Conservation (phyloP, 35 echinoderm and acorn worm species). For the Lytechinus pictus region DNA sequence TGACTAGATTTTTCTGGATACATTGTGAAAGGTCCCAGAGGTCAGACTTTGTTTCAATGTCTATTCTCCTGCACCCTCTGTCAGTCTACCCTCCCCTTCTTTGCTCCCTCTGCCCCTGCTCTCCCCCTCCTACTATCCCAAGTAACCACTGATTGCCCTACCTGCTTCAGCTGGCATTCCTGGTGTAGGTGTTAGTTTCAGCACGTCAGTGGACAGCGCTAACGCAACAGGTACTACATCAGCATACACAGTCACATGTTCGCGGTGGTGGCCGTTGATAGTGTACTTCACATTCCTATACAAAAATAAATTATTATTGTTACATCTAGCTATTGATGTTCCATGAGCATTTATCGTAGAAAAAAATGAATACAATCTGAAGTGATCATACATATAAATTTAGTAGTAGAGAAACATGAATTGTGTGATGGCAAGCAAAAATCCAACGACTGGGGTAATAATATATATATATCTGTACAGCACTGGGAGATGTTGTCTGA, state of each 20-base stretch:
- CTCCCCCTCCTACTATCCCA: neutral
- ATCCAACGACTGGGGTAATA: no score
- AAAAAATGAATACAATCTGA: no score
- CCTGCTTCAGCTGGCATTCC: constrained; percentile 97
- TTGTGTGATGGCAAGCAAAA: no score
- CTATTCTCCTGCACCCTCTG: neutral
- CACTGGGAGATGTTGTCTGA: no score
- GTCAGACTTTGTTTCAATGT: neutral
- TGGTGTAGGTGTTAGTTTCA: constrained; percentile 75
- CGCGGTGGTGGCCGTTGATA: constrained; percentile 70
- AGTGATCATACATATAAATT: no score
- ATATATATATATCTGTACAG: no score
- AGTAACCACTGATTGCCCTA: neutral
- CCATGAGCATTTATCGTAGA: no score
- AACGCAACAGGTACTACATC: constrained; percentile 87
- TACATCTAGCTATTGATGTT: no score
- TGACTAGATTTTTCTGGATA: no score
- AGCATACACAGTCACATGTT: constrained; percentile 92
- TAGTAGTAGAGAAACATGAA: no score
- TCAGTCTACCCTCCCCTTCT: neutral
- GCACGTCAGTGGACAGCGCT: constrained; percentile 67
- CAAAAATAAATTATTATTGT: neutral
- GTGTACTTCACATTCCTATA: constrained; percentile 94
- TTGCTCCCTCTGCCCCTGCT: neutral
- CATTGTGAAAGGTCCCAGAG: no score